These are phyloP conservation scores for Cryptocheilus praepositus DNA, from an alignment of 2,888 invertebrate species.

Conservation along the genomic window DNA sequence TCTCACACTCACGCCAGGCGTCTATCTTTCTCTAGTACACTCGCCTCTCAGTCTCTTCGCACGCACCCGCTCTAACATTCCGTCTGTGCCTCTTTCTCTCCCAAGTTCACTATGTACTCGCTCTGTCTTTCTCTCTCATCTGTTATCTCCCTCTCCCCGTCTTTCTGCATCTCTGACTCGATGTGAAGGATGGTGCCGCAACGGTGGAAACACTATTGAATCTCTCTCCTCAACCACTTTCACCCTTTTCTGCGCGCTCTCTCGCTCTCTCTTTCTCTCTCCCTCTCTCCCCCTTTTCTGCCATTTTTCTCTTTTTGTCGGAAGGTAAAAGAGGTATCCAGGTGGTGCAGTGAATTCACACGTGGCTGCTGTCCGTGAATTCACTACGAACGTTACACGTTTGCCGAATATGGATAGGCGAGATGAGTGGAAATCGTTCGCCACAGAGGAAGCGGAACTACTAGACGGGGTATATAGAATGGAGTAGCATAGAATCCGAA, in stretches of 20 bases:
- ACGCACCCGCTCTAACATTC: too few relatives aligned
- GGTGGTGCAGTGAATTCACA: constrained; percentile 21
- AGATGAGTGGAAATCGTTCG: constrained; percentile 9
- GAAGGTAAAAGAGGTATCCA: too few relatives aligned
- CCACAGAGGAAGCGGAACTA: constrained; percentile 24
- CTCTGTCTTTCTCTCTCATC: too few relatives aligned
- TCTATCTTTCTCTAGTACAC: too few relatives aligned
- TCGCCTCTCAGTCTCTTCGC: too few relatives aligned
- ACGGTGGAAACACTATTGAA: constrained; percentile 8
- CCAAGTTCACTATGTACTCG: too few relatives aligned
- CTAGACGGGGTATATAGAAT: constrained; percentile 11
- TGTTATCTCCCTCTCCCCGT: too few relatives aligned
- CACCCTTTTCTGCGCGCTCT: not conserved
- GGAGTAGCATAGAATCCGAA: constrained; percentile 46
- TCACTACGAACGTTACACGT: constrained; percentile 10
- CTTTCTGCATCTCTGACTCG: not conserved
- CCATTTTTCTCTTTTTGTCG: constrained; percentile 10
- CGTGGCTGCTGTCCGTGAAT: constrained; percentile 26
- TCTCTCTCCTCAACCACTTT: constrained; percentile 4
- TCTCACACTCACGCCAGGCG: too few relatives aligned
- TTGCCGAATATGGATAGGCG: constrained; percentile 7
- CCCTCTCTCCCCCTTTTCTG: not conserved
- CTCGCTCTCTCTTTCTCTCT: too few relatives aligned
- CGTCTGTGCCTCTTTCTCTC: too few relatives aligned
- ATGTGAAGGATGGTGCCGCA: not conserved